phyloP scores from a whole-genome alignment of 2,797 vertebrate genomes.

The Malurus leucopterus region DNA sequence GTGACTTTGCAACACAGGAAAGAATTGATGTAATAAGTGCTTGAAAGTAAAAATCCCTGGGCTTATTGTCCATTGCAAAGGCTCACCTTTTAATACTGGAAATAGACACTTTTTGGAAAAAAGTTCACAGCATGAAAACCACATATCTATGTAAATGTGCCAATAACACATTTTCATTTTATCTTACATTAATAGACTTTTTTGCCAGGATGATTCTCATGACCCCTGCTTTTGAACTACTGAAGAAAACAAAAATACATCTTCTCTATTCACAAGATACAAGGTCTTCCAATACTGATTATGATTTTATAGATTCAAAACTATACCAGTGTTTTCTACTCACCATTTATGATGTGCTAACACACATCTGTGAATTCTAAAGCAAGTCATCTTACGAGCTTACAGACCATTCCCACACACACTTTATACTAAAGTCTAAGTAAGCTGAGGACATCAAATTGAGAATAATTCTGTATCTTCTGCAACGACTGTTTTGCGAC shows the following conservation, averaged over 20 bases:
- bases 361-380: not conserved
- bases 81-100: not conserved
- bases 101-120: not conserved
- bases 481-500: not conserved
- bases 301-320: not conserved
- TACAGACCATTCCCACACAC: not conserved
- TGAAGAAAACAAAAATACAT: not conserved
- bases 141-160: not conserved
- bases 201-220: not conserved
- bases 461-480: not conserved
- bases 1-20: slow-evolving; percentile 29
- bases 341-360: not conserved
- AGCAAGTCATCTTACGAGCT: not conserved
- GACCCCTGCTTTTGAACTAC: not conserved
- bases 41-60: not conserved
- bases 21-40: not conserved
- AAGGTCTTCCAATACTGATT: not conserved
- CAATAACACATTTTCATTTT: not conserved
- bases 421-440: not conserved
- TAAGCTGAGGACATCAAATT: not conserved
- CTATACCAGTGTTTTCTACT: not conserved
- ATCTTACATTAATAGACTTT: not conserved
- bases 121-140: not conserved
- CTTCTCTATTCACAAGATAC: not conserved
- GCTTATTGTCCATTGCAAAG: not conserved